Evolutionary conservation across 2,888 invertebrate species (phyloP).

Genomic region (Saturnia japonica): DNA sequence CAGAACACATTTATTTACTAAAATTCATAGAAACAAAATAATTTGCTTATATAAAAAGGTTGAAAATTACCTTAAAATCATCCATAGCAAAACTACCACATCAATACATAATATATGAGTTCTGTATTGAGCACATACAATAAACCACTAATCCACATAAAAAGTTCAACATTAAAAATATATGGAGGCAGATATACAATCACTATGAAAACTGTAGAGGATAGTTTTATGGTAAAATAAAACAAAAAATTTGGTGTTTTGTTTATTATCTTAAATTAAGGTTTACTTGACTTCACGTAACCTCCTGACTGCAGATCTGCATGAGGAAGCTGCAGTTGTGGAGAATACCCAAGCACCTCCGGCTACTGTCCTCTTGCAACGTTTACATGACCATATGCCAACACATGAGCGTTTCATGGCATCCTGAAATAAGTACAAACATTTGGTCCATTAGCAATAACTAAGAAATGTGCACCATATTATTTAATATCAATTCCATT

Average conservation of each 20-base stretch:
- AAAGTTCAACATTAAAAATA: too few relatives aligned
- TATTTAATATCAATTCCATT: not conserved
- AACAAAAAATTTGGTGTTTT: conserved; percentile 47
- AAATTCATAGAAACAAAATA: too few relatives aligned
- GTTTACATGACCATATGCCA: conserved; percentile 99
- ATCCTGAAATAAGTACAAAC: conserved; percentile 85
- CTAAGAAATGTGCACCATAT: not conserved
- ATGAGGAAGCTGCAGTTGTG: conserved; percentile 98
- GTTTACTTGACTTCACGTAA: conserved; percentile 90
- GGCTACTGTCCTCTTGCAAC: conserved; percentile 97
- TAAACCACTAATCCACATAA: too few relatives aligned
- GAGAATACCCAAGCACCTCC: conserved; percentile 99
- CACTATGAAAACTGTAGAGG: too few relatives aligned
- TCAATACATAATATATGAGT: too few relatives aligned
- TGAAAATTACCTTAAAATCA: too few relatives aligned
- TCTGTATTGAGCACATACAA: too few relatives aligned
- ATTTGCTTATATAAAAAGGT: too few relatives aligned
- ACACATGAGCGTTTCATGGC: conserved; percentile 98
- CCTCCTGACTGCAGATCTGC: conserved; percentile 97
- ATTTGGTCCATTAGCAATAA: not conserved
- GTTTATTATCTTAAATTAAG: conserved; percentile 72
- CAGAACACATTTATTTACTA: too few relatives aligned
- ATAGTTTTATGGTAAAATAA: conserved; percentile 22
- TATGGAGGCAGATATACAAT: too few relatives aligned
- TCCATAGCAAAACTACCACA: too few relatives aligned